Conservation (phyloP, 2,888 invertebrate genomes). For the Trypoxylon attenuatum region DNA sequence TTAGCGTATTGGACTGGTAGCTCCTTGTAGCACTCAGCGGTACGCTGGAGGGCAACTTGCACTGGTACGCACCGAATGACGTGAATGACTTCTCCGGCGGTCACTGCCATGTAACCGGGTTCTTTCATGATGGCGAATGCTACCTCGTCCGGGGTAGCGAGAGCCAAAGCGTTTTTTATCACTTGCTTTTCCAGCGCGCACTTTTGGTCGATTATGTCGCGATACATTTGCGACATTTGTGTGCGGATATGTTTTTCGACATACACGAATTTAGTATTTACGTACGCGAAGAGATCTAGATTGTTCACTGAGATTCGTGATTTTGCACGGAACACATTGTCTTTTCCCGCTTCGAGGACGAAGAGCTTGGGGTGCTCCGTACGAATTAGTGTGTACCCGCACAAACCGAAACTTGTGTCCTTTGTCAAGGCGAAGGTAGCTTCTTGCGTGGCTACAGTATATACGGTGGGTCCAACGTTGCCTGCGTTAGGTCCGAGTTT, state of each 20-base stretch:
- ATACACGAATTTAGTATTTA: slow-evolving; percentile 10
- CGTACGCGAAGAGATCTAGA: slow-evolving; percentile 10
- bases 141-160: not conserved
- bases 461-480: not conserved
- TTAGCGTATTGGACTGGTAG: not conserved
- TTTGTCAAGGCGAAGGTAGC: not conserved
- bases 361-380: slow-evolving; percentile 7
- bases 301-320: too few species aligned
- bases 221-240: not conserved
- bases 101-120: slow-evolving; percentile 12
- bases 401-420: not conserved
- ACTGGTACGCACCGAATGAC: slow-evolving; percentile 7
- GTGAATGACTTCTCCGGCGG: slow-evolving; percentile 4
- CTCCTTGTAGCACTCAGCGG: not conserved
- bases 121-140: not conserved
- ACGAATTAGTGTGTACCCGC: not conserved
- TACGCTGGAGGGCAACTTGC: not conserved
- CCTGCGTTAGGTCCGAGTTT: not conserved
- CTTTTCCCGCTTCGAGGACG: too few species aligned
- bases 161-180: not conserved
- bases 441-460: not conserved
- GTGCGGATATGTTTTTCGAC: slow-evolving; percentile 3
- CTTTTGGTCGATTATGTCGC: not conserved
- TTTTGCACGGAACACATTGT: too few species aligned
- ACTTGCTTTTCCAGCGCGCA: not conserved